Conservation (phyloP, 35 echinoderm and acorn worm species). For the Hemicentrotus pulcherrimus region DNA sequence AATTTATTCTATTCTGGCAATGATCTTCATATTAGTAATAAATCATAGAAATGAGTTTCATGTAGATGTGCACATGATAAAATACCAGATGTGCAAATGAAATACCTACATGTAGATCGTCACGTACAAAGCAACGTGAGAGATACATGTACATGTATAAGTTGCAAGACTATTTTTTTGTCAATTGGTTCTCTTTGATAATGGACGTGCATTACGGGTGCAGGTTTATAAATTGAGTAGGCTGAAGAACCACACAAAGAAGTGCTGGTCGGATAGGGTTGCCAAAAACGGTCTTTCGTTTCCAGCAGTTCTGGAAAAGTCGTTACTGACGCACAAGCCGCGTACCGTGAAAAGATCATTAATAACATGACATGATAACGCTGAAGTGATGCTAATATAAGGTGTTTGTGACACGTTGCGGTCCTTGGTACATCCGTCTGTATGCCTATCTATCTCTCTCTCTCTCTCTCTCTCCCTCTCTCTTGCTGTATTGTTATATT, state of each 20-base stretch:
- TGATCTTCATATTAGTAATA: too few species aligned
- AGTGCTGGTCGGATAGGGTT: neutral
- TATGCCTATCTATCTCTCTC: neutral
- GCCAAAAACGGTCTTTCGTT: neutral
- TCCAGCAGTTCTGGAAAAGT: slow-evolving; percentile 12
- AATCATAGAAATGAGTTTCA: too few species aligned
- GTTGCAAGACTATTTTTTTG: too few species aligned
- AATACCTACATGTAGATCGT: too few species aligned
- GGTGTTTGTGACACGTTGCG: neutral
- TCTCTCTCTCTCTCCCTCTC: neutral
- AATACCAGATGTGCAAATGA: too few species aligned
- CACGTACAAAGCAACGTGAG: too few species aligned
- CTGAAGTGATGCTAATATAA: slow-evolving; percentile 9
- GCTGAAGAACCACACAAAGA: neutral
- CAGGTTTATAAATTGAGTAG: neutral
- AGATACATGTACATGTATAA: too few species aligned
- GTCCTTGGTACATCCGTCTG: neutral
- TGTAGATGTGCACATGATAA: too few species aligned
- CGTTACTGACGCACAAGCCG: slow-evolving; percentile 29
- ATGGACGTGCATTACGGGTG: neutral
- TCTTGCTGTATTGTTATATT: neutral
- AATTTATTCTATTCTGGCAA: too few species aligned
- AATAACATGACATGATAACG: slow-evolving; percentile 34
- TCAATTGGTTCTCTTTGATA: neutral
- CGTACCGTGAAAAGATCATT: slow-evolving; percentile 46